Base-by-base conservation (phyloP, 2,888 invertebrate genomes). In the Galeopsomyia nigrocyanea region DNA sequence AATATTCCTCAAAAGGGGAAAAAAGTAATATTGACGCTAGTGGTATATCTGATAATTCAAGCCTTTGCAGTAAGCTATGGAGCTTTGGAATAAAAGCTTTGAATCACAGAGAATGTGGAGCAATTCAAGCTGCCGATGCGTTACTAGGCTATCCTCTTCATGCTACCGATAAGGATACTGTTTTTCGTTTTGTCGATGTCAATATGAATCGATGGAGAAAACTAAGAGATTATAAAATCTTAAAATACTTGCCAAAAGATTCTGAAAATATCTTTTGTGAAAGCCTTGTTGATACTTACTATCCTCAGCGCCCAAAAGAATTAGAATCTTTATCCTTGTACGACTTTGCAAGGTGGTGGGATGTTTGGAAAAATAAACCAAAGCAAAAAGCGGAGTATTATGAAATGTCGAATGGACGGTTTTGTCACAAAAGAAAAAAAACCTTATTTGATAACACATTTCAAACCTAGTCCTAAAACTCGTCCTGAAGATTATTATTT, bases 61-160 rank as follows among this genome's bases (percentile, higher is more conserved):
- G 74, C 47, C 50, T 82, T 1, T 61, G 64, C 67, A 79, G 78
- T 61, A 68, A 77, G 0, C 76, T 80, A 17, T 79, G 72, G 77
- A 81, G 80, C 67, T 73, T 81, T 72, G 81, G 75, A 10, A 68
- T 83, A 47, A 76, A 82, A 58, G 75, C 74, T 2, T 74, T 82
- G 57, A 76, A 62, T 17, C 77, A 79, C 74, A 70, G 83, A 72
- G 82, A 84, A 74, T 83, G 82, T 68, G 83, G 82, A 3, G 75
- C 82, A 21, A 71, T 82, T 16, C 82, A 84, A 79, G 82, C 82
- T 66, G 78, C 79, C 62, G 81, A 82, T 73, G 81, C 79, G 49
- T 62, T 83, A 17, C 65, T 82, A 46, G 79, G 81, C n/a, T 77
- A 80, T 58, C 71, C 82, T n/a, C 76, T 82, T 31, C 79, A 79